Evolutionary conservation across 2,888 invertebrate genomes (phyloP).

Genomic region (Sesamia inferens): DNA sequence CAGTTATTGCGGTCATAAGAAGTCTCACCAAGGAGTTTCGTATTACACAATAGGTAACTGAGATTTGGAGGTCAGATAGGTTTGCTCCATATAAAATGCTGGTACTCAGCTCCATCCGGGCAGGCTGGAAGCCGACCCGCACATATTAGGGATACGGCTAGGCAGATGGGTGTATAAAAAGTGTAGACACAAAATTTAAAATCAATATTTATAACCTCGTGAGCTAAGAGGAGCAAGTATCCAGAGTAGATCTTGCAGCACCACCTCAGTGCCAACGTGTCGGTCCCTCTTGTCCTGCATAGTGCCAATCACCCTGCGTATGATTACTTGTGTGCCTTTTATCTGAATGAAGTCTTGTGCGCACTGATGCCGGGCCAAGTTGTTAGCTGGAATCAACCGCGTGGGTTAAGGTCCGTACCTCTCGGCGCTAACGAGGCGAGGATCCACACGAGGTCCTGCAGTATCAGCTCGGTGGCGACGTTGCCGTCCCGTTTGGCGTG

Average conservation of each 20-base stretch:
- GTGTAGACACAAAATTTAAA: conserved; percentile 27
- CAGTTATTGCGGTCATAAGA: too few relatives aligned
- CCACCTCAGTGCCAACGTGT: conserved; percentile 81
- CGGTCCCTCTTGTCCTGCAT: conserved; percentile 86
- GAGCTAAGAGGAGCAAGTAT: conserved; percentile 89
- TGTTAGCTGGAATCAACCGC: conserved; percentile 84
- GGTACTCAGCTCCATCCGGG: background rate
- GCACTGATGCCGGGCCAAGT: conserved; percentile 82
- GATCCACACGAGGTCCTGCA: conserved; percentile 91
- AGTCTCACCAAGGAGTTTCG: background rate
- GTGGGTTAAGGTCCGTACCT: conserved; percentile 79
- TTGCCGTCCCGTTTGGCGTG: conserved; percentile 88
- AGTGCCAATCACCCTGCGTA: conserved; percentile 85
- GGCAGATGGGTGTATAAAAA: background rate
- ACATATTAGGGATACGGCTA: background rate
- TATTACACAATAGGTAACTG: background rate
- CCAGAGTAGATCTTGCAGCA: conserved; percentile 90
- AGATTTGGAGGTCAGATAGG: background rate
- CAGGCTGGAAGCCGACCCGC: background rate
- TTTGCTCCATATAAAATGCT: background rate
- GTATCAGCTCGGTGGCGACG: conserved; percentile 87
- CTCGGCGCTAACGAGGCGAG: conserved; percentile 89
- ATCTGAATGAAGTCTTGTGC: conserved; percentile 85
- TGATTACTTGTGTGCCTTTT: conserved; percentile 88
- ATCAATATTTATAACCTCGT: conserved; percentile 79